These are phyloP conservation scores for Ellobius talpinus DNA, from an alignment of 2,113 vertebrate genomes.

Conservation along the genomic window DNA sequence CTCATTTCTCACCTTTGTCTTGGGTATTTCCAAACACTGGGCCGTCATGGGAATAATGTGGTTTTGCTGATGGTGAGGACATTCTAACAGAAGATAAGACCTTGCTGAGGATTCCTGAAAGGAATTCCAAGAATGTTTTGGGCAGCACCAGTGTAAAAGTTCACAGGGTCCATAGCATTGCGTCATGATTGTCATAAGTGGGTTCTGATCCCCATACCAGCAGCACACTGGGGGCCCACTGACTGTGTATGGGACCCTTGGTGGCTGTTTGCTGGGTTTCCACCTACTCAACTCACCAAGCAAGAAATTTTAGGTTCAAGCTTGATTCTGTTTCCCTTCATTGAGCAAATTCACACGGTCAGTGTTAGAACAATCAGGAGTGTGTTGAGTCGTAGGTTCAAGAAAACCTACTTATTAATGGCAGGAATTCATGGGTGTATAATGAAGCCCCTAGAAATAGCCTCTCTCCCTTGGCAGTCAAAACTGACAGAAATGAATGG, in stretches of 20 bases:
- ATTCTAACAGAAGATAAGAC: background rate
- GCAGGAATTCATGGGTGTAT: background rate
- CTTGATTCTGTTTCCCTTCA: background rate
- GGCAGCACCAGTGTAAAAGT: background rate
- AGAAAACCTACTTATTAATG: background rate
- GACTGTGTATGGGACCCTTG: background rate
- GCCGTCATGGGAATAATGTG: background rate
- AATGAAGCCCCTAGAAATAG: background rate
- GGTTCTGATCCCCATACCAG: background rate
- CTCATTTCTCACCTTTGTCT: background rate
- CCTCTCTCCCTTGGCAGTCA: background rate
- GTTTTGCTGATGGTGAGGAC: background rate
- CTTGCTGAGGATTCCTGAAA: background rate
- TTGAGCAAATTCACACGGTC: background rate
- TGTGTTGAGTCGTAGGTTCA: background rate
- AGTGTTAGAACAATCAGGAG: background rate
- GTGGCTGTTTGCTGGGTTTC: background rate
- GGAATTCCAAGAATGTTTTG: background rate
- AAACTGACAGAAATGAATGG: background rate
- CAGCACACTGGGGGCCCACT: background rate
- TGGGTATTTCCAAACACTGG: background rate
- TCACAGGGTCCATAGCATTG: background rate
- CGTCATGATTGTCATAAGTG: background rate
- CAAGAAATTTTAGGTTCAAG: background rate
- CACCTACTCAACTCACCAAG: background rate